Conservation (phyloP, 2,888 invertebrate genomes). For the Sphaerophoria taeniata region DNA sequence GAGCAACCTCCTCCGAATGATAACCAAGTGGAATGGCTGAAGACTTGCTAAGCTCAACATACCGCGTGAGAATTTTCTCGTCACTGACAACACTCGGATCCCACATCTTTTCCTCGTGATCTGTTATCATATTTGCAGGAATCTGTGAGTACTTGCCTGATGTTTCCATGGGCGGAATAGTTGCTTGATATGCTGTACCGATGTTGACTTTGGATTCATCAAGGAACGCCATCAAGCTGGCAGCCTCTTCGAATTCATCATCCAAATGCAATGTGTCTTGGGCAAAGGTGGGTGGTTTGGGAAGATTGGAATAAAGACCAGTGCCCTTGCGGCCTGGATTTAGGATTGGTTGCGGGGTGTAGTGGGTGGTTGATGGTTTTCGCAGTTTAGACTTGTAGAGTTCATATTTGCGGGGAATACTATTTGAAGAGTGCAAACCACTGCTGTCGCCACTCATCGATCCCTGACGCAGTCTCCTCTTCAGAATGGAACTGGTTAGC, state of each 20-base stretch:
- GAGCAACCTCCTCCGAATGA: constrained; percentile 95
- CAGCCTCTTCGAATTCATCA: constrained; percentile 81
- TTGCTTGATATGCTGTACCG: constrained; percentile 93
- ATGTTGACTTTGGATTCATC: constrained; percentile 91
- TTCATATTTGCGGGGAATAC: constrained; percentile 72
- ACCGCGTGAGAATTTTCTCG: constrained; percentile 90
- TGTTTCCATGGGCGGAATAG: constrained; percentile 85
- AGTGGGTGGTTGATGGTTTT: constrained; percentile 84
- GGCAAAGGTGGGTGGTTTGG: constrained; percentile 78
- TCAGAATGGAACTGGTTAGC: constrained; percentile 80
- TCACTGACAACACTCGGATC: constrained; percentile 88
- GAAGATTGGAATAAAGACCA: constrained; percentile 87
- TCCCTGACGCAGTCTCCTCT: constrained; percentile 79
- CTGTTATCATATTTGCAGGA: constrained; percentile 79
- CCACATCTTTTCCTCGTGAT: constrained; percentile 91
- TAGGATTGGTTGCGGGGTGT: constrained; percentile 97
- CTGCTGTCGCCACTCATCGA: constrained; percentile 47
- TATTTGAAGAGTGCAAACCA: constrained; percentile 13
- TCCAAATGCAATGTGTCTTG: constrained; percentile 80
- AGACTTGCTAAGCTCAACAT: constrained; percentile 97
- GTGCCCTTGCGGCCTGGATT: constrained; percentile 95
- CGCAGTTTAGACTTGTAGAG: constrained; percentile 81
- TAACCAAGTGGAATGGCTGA: constrained; percentile 97
- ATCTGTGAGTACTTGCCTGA: neutral
- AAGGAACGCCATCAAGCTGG: constrained; percentile 81